Conservation (phyloP, 2,888 invertebrate species). For the Galerucella calmariensis region DNA sequence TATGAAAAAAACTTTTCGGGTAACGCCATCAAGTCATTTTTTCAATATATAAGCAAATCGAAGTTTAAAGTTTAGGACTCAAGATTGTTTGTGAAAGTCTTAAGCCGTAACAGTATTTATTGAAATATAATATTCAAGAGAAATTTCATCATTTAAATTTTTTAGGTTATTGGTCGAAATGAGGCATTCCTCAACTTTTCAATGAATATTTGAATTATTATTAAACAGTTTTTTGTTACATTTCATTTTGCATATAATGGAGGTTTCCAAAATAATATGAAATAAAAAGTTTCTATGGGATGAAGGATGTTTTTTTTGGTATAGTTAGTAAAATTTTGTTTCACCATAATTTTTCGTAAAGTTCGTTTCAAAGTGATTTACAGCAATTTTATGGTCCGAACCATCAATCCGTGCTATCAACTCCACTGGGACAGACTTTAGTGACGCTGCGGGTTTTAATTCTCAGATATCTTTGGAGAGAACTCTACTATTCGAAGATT, state of each 20-base stretch:
- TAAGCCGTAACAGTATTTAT: conserved; percentile 35
- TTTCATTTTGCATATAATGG: neutral
- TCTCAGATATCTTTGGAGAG: too few relatives aligned
- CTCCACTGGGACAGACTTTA: too few relatives aligned
- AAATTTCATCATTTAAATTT: conserved; percentile 14
- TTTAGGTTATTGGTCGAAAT: conserved; percentile 23
- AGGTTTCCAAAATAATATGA: too few relatives aligned
- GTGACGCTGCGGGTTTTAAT: too few relatives aligned
- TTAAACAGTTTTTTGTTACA: neutral
- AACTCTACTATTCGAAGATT: too few relatives aligned
- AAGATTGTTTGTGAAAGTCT: conserved; percentile 34
- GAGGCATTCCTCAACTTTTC: conserved; percentile 4
- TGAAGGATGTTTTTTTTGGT: too few relatives aligned
- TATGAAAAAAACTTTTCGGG: conserved; percentile 34
- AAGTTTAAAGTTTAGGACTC: conserved; percentile 38
- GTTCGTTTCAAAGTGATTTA: too few relatives aligned
- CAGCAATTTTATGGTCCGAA: too few relatives aligned
- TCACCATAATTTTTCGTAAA: too few relatives aligned
- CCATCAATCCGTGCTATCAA: too few relatives aligned
- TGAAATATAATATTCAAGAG: conserved; percentile 32
- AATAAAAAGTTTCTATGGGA: too few relatives aligned
- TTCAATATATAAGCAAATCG: conserved; percentile 46
- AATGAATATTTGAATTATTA: conserved; percentile 22
- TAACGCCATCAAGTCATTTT: conserved; percentile 36
- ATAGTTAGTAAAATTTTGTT: too few relatives aligned